Conservation (phyloP, 1,140 invertebrate species). For the Onthophagus taurus region DNA sequence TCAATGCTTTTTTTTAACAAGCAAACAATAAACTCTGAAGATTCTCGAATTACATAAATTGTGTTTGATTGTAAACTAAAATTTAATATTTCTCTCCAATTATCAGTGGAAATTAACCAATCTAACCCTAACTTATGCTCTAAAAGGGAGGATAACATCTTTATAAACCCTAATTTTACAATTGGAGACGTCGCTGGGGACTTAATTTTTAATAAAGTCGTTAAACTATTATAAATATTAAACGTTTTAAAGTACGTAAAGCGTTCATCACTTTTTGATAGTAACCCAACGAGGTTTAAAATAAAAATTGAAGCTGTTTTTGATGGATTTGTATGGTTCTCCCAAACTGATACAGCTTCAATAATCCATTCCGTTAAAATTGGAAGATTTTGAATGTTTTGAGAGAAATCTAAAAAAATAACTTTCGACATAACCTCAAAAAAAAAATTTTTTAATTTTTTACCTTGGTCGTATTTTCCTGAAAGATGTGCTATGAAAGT, state of each 20-base stretch:
- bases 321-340: conserved; percentile 27
- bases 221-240: conserved; percentile 37
- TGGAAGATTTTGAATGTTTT: conserved; percentile 10
- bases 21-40: conserved; percentile 44
- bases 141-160: conserved; percentile 43
- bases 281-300: conserved; percentile 38
- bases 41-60: conserved; percentile 51
- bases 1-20: conserved; percentile 44
- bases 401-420: conserved; percentile 14
- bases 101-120: conserved; percentile 44
- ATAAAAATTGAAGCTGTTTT: conserved; percentile 39
- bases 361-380: conserved; percentile 24
- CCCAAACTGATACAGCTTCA: conserved; percentile 21
- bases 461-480: conserved; percentile 20
- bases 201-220: conserved; percentile 31
- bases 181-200: conserved; percentile 38
- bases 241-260: conserved; percentile 34
- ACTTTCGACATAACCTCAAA: not conserved
- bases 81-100: conserved; percentile 46
- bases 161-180: conserved; percentile 51
- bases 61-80: conserved; percentile 50
- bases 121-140: conserved; percentile 44
- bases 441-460: not conserved
- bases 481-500: conserved; percentile 40
- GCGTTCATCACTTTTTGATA: conserved; percentile 36